A percentile compares a stretch with the other conserved stretches of the same genome.
Evolutionary conservation across 2,113 vertebrate genomes (phyloP).

Genomic region (Condylura cristata): DNA sequence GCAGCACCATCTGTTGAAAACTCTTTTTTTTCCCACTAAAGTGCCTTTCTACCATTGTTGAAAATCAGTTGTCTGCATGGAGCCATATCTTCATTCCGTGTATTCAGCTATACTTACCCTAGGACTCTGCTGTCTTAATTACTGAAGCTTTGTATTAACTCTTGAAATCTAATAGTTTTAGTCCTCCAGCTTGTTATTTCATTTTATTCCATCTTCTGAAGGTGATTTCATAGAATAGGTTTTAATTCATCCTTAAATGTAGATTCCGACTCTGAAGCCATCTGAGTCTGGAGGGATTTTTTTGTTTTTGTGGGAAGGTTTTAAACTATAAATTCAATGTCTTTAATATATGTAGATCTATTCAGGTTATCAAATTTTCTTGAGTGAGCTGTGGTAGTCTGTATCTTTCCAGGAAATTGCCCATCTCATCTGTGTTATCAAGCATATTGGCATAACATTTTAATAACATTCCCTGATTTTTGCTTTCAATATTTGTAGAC

Average conservation of each 20-base stretch:
- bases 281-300: background rate
- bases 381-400: background rate
- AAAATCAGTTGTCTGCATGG: background rate
- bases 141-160: background rate
- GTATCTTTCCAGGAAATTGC: slow-evolving; percentile 15
- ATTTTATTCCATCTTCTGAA: slow-evolving; percentile 20
- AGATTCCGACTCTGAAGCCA: background rate
- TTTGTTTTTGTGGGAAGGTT: slow-evolving; percentile 1
- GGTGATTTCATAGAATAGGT: background rate
- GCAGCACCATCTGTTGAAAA: background rate
- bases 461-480: background rate
- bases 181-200: background rate
- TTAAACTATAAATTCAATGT: background rate
- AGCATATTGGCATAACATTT: slow-evolving; percentile 42
- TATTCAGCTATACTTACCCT: background rate
- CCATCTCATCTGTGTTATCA: background rate
- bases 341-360: background rate
- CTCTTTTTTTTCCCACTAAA: background rate
- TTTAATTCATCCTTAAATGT: background rate
- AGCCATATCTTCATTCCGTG: background rate
- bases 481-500: slow-evolving; percentile 16
- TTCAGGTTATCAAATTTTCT: background rate
- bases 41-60: background rate
- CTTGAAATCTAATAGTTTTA: background rate
- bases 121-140: background rate